Evolutionary conservation across 2,888 invertebrate genomes (phyloP), one percentile per base, ranked within the genome.

Genomic region (Elmis aenea): DNA sequence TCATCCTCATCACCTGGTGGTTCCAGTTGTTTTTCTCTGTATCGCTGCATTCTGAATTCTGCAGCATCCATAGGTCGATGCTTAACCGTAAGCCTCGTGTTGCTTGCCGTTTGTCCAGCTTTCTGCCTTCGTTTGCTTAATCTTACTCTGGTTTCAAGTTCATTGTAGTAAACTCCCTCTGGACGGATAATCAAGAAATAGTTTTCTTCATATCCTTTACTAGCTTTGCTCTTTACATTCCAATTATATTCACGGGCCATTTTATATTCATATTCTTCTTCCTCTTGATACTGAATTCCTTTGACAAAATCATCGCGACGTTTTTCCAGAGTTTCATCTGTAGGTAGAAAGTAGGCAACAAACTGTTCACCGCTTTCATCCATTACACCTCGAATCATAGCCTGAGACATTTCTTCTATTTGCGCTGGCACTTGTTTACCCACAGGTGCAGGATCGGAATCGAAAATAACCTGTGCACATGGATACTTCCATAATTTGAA

Each of bases 321-420:
- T 69, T 97, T 96, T 48, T 80, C 79, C 50, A 96, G 72, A 0
- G 97, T 97, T 5, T 89, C 89, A 21, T 92, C 91, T 0, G 92
- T 87, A 0, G 99, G 99, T 46, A 97, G 70, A 72, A 99, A 99
- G 70, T 99, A 97, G 0, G 96, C 97, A 0, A 99, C 97, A 69
- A 97, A 99, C 68, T 97, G 96, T 68, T 97, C 95, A 12, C 97
- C 96, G 58, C 91, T 93, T 69, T 95, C 94, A 62, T 99, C 97
- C 86, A 95, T 94, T 64, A 99, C 96, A 83, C 97, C 99, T 66
- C 92, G 90, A 70, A 97, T 96, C 93, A 97, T 95, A 57, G 96
- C 97, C 68, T 97, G 95, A 14, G 94, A 94, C 95, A 97, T 96
- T 64, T 95, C 93, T 65, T 96, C 95, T 55, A 91, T 80, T 62